A percentile compares a stretch with the other conserved stretches of the same genome.
phyloP scores from a whole-genome alignment of 2,888 invertebrate genomes.

The Lypha dubia region DNA sequence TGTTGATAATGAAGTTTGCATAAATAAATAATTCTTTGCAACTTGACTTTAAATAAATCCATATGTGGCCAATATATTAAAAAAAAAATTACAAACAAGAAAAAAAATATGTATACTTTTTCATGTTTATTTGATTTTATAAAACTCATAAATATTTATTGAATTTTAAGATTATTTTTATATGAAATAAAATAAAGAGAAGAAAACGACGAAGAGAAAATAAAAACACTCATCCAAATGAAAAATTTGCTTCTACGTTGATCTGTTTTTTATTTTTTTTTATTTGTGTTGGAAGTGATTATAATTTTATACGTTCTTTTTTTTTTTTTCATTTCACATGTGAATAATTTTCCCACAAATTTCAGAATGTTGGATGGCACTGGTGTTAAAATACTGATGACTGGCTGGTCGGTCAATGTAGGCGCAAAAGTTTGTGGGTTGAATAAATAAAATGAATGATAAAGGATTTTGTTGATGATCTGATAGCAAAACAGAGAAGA shows the following conservation, averaged over 20 bases:
- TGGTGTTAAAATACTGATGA: conserved; percentile 23
- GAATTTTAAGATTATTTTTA: conserved; percentile 80
- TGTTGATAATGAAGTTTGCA: conserved; percentile 37
- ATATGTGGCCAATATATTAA: conserved; percentile 61
- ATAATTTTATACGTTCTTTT: conserved; percentile 75
- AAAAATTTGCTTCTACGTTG: conserved; percentile 38
- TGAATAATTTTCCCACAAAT: conserved; percentile 78
- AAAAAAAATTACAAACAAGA: too few relatives aligned
- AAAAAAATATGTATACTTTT: conserved; percentile 21
- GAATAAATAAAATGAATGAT: conserved; percentile 28
- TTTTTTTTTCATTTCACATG: conserved; percentile 80
- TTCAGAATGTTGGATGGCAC: conserved; percentile 36
- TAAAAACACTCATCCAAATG: conserved; percentile 29
- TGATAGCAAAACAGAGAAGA: conserved; percentile 29
- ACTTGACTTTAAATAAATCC: conserved; percentile 61
- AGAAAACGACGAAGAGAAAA: not conserved
- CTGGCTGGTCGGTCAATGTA: conserved; percentile 24
- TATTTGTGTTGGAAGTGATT: conserved; percentile 76
- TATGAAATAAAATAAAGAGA: conserved; percentile 14
- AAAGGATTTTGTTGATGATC: conserved; percentile 23
- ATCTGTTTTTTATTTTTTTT: conserved; percentile 37
- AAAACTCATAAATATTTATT: conserved; percentile 82
- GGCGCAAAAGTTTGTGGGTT: conserved; percentile 29
- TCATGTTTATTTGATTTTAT: conserved; percentile 67
- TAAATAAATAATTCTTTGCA: conserved; percentile 45